Evolutionary conservation across 1,140 invertebrate species (phyloP).

Genomic region (Drosophila yakuba): DNA sequence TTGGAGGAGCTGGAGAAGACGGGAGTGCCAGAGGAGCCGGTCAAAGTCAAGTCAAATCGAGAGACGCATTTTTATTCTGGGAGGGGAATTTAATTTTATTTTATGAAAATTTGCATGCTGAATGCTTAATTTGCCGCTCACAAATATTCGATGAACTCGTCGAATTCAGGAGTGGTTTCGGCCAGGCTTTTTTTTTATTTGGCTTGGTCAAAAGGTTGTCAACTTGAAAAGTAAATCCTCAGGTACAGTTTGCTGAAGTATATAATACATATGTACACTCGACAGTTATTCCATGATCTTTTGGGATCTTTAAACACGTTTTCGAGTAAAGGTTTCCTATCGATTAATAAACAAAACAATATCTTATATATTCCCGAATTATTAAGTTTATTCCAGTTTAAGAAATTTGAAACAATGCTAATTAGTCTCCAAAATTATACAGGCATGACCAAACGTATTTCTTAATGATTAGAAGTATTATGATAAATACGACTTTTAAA

Average conservation of each 20-base stretch:
- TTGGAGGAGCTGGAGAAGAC: slow-evolving; percentile 32
- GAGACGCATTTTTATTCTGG: slow-evolving; percentile 33
- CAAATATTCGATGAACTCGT: slow-evolving; percentile 10
- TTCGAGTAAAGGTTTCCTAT: neutral
- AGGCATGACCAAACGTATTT: neutral
- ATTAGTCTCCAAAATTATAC: slow-evolving; percentile 15
- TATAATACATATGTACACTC: too few relatives aligned
- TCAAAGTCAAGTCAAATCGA: slow-evolving; percentile 65
- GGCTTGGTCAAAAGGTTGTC: slow-evolving; percentile 58
- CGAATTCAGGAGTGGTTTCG: slow-evolving; percentile 34
- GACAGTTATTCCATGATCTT: too few relatives aligned
- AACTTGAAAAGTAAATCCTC: slow-evolving; percentile 4
- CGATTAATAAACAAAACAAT: neutral
- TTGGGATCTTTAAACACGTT: neutral
- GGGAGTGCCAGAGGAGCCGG: slow-evolving; percentile 43
- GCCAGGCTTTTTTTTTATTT: slow-evolving; percentile 2
- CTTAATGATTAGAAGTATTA: slow-evolving; percentile 19
- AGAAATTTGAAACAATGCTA: slow-evolving; percentile 8
- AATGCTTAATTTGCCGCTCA: slow-evolving; percentile 69
- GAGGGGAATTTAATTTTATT: slow-evolving; percentile 62
- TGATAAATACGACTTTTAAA: slow-evolving; percentile 10
- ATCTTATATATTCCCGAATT: neutral
- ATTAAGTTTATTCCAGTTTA: slow-evolving; percentile 21
- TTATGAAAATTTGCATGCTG: slow-evolving; percentile 76
- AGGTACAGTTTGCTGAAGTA: slow-evolving; percentile 32